Evolutionary conservation across 1,140 invertebrate species (phyloP).

Genomic region (Bombus soroeensis): DNA sequence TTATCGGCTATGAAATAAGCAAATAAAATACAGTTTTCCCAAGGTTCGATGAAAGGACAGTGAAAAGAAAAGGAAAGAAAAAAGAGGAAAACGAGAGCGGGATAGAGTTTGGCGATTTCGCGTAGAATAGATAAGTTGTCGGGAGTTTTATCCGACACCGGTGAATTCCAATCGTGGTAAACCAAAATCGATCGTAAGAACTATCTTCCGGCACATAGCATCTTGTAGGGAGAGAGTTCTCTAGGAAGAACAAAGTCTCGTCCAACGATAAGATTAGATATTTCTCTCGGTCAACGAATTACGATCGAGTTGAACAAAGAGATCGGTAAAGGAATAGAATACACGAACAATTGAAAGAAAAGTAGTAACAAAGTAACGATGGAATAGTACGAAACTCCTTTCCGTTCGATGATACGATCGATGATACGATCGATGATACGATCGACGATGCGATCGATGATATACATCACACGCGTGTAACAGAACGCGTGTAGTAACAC

Average conservation of each 20-base stretch:
- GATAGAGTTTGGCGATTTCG: neutral
- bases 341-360: neutral
- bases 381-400: too few relatives aligned
- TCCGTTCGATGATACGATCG: too few relatives aligned
- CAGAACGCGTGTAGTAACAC: too few relatives aligned
- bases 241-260: neutral
- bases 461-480: too few relatives aligned
- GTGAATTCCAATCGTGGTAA: slow-evolving; percentile 40
- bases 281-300: neutral
- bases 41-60: too few relatives aligned
- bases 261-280: neutral
- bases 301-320: neutral
- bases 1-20: too few relatives aligned
- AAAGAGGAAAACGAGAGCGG: neutral
- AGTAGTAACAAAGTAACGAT: too few relatives aligned
- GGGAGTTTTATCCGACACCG: slow-evolving; percentile 39
- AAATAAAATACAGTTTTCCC: too few relatives aligned
- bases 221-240: neutral
- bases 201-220: neutral
- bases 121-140: slow-evolving; percentile 44
- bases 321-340: neutral
- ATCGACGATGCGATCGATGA: too few relatives aligned
- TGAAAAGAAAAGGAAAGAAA: neutral
- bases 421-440: too few relatives aligned
- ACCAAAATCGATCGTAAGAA: slow-evolving; percentile 31